phyloP scores from a whole-genome alignment of 2,888 invertebrate species.

The Antheraea assamensis region DNA sequence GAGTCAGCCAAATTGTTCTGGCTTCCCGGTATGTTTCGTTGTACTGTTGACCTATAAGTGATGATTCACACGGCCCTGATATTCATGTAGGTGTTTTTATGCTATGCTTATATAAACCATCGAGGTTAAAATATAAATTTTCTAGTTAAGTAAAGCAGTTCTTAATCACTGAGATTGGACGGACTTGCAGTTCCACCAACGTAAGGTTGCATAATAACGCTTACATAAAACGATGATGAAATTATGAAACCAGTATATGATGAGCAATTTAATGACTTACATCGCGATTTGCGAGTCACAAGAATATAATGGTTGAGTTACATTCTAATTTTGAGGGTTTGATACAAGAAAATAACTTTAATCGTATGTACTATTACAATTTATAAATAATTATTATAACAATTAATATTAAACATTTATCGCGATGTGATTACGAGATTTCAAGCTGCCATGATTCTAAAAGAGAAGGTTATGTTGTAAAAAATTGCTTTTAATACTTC shows the following conservation, averaged over 20 bases:
- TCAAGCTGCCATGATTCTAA: not conserved
- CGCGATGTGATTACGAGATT: not conserved
- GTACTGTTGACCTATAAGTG: constrained; percentile 29
- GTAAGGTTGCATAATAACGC: constrained; percentile 63
- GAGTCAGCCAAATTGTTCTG: constrained; percentile 52
- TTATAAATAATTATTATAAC: not conserved
- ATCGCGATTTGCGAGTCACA: constrained; percentile 33
- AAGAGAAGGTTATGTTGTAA: not conserved
- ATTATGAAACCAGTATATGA: constrained; percentile 58
- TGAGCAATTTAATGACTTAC: constrained; percentile 63
- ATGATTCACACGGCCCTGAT: constrained; percentile 28
- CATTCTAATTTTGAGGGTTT: constrained; percentile 9
- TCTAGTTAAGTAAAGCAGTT: constrained; percentile 22
- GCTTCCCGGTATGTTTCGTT: constrained; percentile 46
- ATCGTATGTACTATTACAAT: not conserved
- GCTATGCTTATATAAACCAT: not conserved
- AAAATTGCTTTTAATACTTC: too few species aligned
- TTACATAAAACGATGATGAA: constrained; percentile 73
- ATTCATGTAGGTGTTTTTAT: constrained; percentile 13
- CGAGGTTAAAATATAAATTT: constrained; percentile 7
- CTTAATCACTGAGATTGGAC: constrained; percentile 33
- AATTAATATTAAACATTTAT: not conserved
- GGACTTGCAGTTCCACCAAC: constrained; percentile 55
- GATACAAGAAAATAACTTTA: not conserved
- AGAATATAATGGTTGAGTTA: not conserved